Conservation (phyloP, 2,113 vertebrate species). For the Oncorhynchus keta region DNA sequence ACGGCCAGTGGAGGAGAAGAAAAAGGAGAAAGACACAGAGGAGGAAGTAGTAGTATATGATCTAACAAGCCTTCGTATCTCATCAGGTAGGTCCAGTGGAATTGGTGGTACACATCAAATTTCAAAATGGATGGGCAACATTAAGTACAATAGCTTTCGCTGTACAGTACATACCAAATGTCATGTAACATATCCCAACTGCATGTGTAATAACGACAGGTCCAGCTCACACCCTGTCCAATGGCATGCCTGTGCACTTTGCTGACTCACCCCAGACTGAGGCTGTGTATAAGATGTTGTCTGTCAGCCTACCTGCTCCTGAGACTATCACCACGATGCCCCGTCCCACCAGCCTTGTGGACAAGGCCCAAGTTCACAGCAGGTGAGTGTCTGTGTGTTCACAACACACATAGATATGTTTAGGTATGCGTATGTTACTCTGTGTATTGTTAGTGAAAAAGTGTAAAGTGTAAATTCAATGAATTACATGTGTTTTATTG, state of each 20-base stretch:
- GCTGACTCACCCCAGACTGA: constrained; percentile 64
- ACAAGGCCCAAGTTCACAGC: constrained; percentile 77
- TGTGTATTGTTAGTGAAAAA: background rate
- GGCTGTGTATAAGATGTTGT: constrained; percentile 72
- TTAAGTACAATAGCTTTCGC: background rate
- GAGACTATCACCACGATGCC: constrained; percentile 69
- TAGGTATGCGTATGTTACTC: too few relatives aligned
- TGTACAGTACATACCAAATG: background rate
- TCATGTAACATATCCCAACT: background rate
- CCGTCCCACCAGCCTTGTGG: constrained; percentile 56
- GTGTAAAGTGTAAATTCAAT: background rate
- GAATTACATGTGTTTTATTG: background rate
- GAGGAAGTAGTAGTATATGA: constrained; percentile 68
- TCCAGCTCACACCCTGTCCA: constrained; percentile 46
- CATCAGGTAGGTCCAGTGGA: constrained; percentile 33
- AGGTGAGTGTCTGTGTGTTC: constrained; percentile 54
- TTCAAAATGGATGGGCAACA: too few relatives aligned
- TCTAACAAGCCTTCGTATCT: constrained; percentile 63
- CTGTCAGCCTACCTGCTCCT: constrained; percentile 67
- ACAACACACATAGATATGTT: background rate
- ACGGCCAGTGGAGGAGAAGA: constrained; percentile 68
- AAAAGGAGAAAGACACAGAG: constrained; percentile 69
- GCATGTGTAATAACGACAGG: constrained; percentile 17
- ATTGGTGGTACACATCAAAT: background rate
- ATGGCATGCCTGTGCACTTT: constrained; percentile 79